Percentiles rank a stretch among this genome's conserved stretches.
These are phyloP conservation scores for Cynocephalus volans DNA, from an alignment of 2,113 vertebrate species.

Conservation along the genomic window DNA sequence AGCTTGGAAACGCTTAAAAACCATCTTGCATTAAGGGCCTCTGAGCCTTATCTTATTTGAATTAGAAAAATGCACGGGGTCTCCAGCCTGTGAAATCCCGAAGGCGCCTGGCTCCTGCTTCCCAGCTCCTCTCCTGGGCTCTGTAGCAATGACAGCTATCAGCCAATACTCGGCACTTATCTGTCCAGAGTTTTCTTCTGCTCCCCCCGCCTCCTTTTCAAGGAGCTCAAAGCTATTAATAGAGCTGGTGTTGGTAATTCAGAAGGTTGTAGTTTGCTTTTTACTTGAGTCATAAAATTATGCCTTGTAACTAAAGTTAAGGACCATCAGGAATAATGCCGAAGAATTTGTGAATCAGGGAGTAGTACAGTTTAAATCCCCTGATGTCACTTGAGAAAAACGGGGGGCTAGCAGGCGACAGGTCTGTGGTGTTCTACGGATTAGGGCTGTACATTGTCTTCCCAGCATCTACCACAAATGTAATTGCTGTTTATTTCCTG, in stretches of 20 bases:
- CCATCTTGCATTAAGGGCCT: constrained; percentile 40
- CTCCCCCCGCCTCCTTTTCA: neutral
- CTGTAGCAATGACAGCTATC: neutral
- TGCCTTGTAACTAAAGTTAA: neutral
- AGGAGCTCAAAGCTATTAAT: constrained; percentile 2
- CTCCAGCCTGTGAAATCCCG: constrained; percentile 68
- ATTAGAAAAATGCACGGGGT: constrained; percentile 62
- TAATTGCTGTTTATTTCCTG: neutral
- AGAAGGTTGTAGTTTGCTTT: constrained; percentile 35
- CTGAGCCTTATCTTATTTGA: constrained; percentile 64
- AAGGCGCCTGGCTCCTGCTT: neutral
- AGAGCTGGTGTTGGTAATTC: constrained; percentile 16
- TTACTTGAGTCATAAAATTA: constrained; percentile 55
- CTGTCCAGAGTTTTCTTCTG: neutral
- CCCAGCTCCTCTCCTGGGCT: neutral
- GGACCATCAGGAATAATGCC: constrained; percentile 7
- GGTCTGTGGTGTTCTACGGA: neutral
- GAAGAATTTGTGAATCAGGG: neutral
- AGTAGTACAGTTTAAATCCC: neutral
- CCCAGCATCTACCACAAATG: neutral
- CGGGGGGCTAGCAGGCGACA: accelerated
- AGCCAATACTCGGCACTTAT: constrained; percentile 27
- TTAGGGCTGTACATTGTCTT: neutral
- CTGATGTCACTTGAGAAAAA: neutral
- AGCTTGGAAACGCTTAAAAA: constrained; percentile 68